These are phyloP conservation scores for Ictidomys tridecemlineatus DNA, from an alignment of 2,113 vertebrate genomes.

Conservation along the genomic window DNA sequence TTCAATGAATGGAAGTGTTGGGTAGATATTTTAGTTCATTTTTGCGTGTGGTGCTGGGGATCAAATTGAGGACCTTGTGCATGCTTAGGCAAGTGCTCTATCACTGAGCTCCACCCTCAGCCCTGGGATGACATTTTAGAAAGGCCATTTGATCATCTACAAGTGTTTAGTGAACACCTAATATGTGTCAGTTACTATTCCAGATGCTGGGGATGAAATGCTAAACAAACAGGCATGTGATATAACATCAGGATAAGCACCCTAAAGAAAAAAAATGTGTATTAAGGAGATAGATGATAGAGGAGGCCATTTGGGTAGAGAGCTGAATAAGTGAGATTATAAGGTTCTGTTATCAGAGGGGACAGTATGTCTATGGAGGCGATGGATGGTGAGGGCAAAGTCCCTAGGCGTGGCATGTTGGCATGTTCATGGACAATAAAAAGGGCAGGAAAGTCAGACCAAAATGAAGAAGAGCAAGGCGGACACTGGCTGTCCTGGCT, in stretches of 20 bases:
- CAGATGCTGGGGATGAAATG: background rate
- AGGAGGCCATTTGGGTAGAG: background rate
- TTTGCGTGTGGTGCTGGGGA: background rate
- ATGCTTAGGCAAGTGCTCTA: background rate
- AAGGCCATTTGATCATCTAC: background rate
- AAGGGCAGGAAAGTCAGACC: background rate
- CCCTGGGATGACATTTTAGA: background rate
- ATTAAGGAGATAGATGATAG: background rate
- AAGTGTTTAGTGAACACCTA: slow-evolving; percentile 16
- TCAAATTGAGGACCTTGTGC: background rate
- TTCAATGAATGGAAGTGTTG: background rate
- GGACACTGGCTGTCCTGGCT: background rate
- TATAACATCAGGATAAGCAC: background rate
- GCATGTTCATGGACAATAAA: background rate
- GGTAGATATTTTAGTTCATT: background rate
- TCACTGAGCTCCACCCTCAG: too few relatives aligned
- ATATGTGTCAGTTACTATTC: background rate
- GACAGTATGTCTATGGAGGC: background rate
- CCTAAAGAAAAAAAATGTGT: background rate
- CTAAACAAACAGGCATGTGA: background rate
- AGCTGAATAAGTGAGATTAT: background rate
- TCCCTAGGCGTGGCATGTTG: background rate
- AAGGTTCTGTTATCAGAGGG: background rate
- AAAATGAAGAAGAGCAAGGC: background rate
- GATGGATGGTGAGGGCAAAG: background rate